Conservation (phyloP, 2,797 vertebrate genomes). For the Oreochromis grahami region DNA sequence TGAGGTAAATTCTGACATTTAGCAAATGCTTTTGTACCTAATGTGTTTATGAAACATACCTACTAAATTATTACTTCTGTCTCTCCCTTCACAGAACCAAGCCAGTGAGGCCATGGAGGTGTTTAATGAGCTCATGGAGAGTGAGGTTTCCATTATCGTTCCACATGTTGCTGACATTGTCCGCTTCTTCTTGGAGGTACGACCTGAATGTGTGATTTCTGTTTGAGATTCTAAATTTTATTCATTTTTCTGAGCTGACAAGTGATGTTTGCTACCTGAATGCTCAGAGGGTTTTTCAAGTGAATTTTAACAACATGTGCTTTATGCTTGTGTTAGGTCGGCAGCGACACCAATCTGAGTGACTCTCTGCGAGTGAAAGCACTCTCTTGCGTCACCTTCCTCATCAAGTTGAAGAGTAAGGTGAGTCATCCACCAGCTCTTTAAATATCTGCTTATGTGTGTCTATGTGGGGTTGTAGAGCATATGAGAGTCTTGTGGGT, state of each 20-base stretch:
- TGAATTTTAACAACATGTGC: neutral
- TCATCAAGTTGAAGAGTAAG: constrained; percentile 89
- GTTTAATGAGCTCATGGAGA: constrained; percentile 88
- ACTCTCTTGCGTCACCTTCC: constrained; percentile 81
- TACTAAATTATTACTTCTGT: neutral
- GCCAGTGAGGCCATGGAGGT: constrained; percentile 88
- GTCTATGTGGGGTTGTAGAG: neutral
- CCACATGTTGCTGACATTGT: constrained; percentile 82
- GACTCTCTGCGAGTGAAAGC: constrained; percentile 83
- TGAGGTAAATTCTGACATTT: constrained; percentile 69
- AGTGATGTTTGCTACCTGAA: neutral
- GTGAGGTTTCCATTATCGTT: constrained; percentile 83
- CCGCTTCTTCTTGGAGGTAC: constrained; percentile 84
- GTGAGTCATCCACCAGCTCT: constrained; percentile 48
- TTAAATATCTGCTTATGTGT: neutral
- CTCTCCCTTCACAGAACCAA: constrained; percentile 69
- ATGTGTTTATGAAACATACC: neutral
- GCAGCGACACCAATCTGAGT: constrained; percentile 72
- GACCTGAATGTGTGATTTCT: neutral
- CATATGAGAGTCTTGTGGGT: neutral
- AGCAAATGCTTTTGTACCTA: neutral
- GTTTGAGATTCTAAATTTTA: neutral
- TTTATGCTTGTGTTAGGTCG: constrained; percentile 70
- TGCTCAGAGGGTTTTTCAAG: neutral
- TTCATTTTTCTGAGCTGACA: neutral